Percentiles rank a stretch among this genome's conserved stretches.
phyloP scores from a whole-genome alignment of 2,888 invertebrate genomes.

The Octonoba sinensis region DNA sequence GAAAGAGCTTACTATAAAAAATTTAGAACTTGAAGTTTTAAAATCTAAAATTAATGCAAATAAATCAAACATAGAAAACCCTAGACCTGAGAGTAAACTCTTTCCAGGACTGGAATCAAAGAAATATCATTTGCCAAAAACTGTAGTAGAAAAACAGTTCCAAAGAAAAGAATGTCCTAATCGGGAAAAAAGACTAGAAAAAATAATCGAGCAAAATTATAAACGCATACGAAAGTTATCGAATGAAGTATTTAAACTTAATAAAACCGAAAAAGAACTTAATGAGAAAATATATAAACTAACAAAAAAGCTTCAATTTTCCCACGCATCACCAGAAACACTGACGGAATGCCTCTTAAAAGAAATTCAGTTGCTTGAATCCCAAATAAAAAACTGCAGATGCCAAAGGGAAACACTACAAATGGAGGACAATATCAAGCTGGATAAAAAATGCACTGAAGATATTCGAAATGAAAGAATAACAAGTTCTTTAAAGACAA shows the following conservation, averaged over 20 bases:
- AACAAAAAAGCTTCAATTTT: conserved; percentile 39
- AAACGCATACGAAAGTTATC: conserved; percentile 33
- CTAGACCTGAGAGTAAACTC: conserved; percentile 31
- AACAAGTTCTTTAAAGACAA: too few relatives aligned
- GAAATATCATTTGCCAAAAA: neutral
- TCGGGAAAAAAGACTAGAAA: conserved; percentile 24
- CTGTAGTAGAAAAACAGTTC: neutral
- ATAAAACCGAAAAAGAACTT: conserved; percentile 30
- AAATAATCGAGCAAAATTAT: conserved; percentile 51
- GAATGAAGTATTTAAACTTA: conserved; percentile 35
- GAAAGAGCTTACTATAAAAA: conserved; percentile 49
- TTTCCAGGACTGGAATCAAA: neutral
- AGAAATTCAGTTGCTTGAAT: conserved; percentile 46
- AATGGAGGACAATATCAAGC: neutral
- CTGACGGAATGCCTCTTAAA: conserved; percentile 41
- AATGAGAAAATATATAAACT: conserved; percentile 40
- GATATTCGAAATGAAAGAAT: too few relatives aligned
- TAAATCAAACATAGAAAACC: conserved; percentile 25
- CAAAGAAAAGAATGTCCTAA: neutral
- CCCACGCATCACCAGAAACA: conserved; percentile 38
- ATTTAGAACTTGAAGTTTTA: conserved; percentile 42
- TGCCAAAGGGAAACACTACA: neutral
- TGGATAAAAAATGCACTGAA: too few relatives aligned
- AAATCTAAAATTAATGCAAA: conserved; percentile 16
- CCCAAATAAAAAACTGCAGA: conserved; percentile 22